Conservation (phyloP, 1,140 invertebrate genomes). For the Neuroterus valhalla region DNA sequence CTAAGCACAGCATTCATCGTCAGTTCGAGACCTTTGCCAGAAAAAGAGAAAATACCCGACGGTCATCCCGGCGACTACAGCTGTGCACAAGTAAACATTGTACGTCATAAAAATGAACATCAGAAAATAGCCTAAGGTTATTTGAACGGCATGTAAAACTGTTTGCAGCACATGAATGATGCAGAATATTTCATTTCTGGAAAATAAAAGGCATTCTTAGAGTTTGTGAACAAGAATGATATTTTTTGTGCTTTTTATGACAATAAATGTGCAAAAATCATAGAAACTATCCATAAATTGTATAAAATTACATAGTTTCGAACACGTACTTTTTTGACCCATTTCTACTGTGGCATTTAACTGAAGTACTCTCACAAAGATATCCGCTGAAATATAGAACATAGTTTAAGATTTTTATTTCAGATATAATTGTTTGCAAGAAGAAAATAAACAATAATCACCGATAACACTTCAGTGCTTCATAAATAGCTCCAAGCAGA, state of each 20-base stretch:
- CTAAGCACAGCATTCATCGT: slow-evolving; percentile 58
- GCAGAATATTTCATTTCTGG: slow-evolving; percentile 70
- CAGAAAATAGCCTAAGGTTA: slow-evolving; percentile 81
- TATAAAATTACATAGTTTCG: not conserved
- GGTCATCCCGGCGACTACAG: slow-evolving; percentile 78
- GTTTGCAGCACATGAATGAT: slow-evolving; percentile 78
- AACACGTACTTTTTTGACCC: slow-evolving; percentile 32
- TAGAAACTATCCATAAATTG: not conserved
- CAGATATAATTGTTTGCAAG: not conserved
- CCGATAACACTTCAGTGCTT: slow-evolving; percentile 70
- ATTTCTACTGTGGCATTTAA: not conserved
- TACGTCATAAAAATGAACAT: slow-evolving; percentile 89
- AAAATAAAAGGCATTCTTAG: slow-evolving; percentile 42
- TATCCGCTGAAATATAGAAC: not conserved
- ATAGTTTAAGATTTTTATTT: not conserved
- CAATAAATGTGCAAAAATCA: not conserved
- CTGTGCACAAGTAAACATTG: slow-evolving; percentile 82
- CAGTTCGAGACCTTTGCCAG: slow-evolving; percentile 75
- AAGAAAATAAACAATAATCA: slow-evolving; percentile 41
- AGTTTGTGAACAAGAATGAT: not conserved
- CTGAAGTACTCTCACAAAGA: slow-evolving; percentile 14
- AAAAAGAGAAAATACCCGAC: slow-evolving; percentile 82
- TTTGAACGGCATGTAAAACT: slow-evolving; percentile 80
- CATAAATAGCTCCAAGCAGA: slow-evolving; percentile 63
- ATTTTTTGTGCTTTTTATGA: slow-evolving; percentile 8